Evolutionary conservation across 2,113 vertebrate species (phyloP), one percentile per base, ranked within the genome.

Genomic region (Oncorhynchus clarkii): DNA sequence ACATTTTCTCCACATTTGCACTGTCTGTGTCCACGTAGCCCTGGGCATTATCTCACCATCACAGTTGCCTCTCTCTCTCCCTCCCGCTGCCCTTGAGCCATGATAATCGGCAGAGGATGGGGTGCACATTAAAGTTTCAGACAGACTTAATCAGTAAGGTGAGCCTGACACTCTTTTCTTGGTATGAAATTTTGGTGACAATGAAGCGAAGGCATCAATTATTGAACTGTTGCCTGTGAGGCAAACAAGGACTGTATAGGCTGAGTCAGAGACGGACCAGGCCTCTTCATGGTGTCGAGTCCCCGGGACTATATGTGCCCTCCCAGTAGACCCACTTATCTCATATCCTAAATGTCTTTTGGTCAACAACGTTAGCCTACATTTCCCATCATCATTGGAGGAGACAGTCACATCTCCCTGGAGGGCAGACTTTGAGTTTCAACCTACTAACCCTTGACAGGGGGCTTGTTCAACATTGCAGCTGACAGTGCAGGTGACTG

Each of bases 101-200:
- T 73, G 80, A 70, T 84, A 89, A 88, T 79, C 9, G 51, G 4
- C 16, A 48, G 75, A 89, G 88, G 88, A 93, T 88, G 91, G 80
- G 83, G 73, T 72, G 72, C 74, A 78, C 89, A 93, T 94, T 93
- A 94, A 94, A 92, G 81, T 92, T 94, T 93, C 87, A 94, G 88
- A 86, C 80, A 75, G 87, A 84, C 89, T 88, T 91, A 93, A 93
- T 94, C 87, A 90, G 93, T 93, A 94, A 94, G 90, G 73, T 87
- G 92, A 94, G 39, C 39, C 39, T 45, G 39, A 45, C 39, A 45
- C 39, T 9, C 39, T 45, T 45, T 45, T 45, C 39, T 45, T 45
- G 51, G 51, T 54, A 54, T 54, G 16, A 54, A 54, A 16, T 54
- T 54, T 54, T 13, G 51, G 51, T 54, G 12, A 54, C 51, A 54